Evolutionary conservation across 2,888 invertebrate genomes (phyloP).

Genomic region (Ariolimax columbianus): DNA sequence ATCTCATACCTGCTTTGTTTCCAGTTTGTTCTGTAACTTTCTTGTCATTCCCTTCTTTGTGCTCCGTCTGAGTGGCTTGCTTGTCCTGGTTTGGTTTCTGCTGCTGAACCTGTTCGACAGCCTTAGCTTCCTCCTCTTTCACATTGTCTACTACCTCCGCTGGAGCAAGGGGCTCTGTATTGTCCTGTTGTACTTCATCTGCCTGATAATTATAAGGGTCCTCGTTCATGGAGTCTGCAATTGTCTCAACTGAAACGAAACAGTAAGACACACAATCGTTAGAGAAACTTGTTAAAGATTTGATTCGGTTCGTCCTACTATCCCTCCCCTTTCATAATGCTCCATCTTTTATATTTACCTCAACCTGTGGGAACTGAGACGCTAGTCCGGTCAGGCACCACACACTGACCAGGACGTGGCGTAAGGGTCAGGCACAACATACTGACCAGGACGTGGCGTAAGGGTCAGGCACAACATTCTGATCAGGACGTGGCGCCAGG

Average conservation of each 20-base stretch:
- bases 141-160: conserved; percentile 21
- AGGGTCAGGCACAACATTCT: too few relatives aligned
- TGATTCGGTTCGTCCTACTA: too few relatives aligned
- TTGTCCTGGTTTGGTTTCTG: conserved; percentile 23
- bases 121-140: neutral
- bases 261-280: too few relatives aligned
- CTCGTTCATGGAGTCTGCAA: conserved; percentile 48
- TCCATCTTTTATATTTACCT: too few relatives aligned
- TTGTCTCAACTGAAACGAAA: conserved; percentile 49
- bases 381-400: too few relatives aligned
- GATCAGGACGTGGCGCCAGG: too few relatives aligned
- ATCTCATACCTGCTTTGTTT: neutral
- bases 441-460: too few relatives aligned
- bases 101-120: neutral
- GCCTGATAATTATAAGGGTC: conserved; percentile 29
- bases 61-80: neutral
- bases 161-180: neutral
- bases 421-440: too few relatives aligned
- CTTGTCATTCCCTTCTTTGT: conserved; percentile 21
- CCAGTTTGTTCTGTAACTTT: neutral
- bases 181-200: neutral
- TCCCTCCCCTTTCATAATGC: too few relatives aligned
- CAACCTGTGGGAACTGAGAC: too few relatives aligned
- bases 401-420: too few relatives aligned
- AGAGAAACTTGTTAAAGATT: too few relatives aligned